These are phyloP conservation scores for Heliconius aoede DNA, from an alignment of 2,888 invertebrate genomes.

Conservation along the genomic window DNA sequence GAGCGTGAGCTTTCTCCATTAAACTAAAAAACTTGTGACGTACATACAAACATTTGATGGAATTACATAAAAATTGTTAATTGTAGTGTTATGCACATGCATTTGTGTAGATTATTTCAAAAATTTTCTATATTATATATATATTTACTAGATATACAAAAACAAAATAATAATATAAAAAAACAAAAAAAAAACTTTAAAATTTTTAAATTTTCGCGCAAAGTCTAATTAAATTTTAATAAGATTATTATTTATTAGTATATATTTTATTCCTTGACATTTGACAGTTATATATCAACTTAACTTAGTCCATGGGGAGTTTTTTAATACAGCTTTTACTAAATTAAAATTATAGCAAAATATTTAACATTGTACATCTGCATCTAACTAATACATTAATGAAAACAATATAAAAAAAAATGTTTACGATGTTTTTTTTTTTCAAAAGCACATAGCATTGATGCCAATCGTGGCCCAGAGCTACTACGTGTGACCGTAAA, in stretches of 20 bases:
- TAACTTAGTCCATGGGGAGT: not conserved
- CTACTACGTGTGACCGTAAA: too few relatives aligned
- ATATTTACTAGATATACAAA: too few relatives aligned
- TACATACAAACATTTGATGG: slow-evolving; percentile 56
- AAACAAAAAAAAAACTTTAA: too few relatives aligned
- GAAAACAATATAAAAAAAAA: not conserved
- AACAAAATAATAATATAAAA: too few relatives aligned
- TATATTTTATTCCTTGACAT: not conserved
- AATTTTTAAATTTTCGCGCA: too few relatives aligned
- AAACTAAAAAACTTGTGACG: slow-evolving; percentile 60
- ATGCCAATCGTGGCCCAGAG: too few relatives aligned
- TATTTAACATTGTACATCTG: not conserved
- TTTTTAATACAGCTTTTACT: not conserved
- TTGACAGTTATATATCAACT: not conserved
- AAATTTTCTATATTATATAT: not conserved
- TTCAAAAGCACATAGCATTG: too few relatives aligned
- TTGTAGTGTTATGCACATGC: slow-evolving; percentile 27
- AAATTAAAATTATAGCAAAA: not conserved
- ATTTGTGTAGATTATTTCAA: slow-evolving; percentile 4
- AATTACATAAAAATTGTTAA: slow-evolving; percentile 46
- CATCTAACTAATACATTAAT: not conserved
- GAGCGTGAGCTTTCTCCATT: slow-evolving; percentile 76
- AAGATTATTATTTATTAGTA: not conserved
- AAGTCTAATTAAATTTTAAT: too few relatives aligned
- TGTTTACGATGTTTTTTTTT: not conserved